Percentiles rank a stretch among this genome's conserved stretches.
phyloP scores from a whole-genome alignment of 2,113 vertebrate species.

The Gymnorhina tibicen region DNA sequence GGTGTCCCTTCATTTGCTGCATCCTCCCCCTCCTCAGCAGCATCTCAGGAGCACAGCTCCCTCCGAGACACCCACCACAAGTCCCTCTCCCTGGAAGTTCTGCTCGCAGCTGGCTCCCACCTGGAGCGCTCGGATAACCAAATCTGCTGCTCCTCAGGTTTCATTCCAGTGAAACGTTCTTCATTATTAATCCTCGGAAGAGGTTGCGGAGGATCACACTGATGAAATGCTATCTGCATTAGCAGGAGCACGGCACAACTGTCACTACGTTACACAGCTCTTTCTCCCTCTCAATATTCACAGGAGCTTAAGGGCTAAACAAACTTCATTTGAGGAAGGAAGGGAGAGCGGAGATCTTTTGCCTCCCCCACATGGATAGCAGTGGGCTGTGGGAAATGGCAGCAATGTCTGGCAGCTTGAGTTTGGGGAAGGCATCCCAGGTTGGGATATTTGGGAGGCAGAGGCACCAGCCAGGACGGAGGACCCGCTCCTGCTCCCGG shows the following conservation, averaged over 20 bases:
- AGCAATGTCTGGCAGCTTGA: not conserved
- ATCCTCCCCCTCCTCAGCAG: not conserved
- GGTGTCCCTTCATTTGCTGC: not conserved
- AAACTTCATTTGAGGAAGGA: not conserved
- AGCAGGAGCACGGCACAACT: not conserved
- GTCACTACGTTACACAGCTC: not conserved
- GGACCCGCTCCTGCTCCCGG: not conserved
- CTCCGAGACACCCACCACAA: rapidly evolving
- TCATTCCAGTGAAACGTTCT: not conserved
- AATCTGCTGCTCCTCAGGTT: not conserved
- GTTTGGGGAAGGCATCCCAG: not conserved
- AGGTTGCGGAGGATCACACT: not conserved
- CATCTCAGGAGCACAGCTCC: not conserved
- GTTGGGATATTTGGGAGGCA: not conserved
- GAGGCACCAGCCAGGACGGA: not conserved
- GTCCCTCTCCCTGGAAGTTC: not conserved
- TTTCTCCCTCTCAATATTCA: not conserved
- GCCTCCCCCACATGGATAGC: not conserved
- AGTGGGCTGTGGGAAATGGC: not conserved
- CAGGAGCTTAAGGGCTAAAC: slow-evolving; percentile 49
- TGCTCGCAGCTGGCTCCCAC: not conserved
- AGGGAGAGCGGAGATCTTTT: not conserved
- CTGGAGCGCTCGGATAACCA: not conserved
- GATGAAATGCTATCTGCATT: slow-evolving; percentile 38
- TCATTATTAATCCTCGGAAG: not conserved